Evolutionary conservation across 2,888 invertebrate genomes (phyloP).

Genomic region (Leptogaster cylindrica): DNA sequence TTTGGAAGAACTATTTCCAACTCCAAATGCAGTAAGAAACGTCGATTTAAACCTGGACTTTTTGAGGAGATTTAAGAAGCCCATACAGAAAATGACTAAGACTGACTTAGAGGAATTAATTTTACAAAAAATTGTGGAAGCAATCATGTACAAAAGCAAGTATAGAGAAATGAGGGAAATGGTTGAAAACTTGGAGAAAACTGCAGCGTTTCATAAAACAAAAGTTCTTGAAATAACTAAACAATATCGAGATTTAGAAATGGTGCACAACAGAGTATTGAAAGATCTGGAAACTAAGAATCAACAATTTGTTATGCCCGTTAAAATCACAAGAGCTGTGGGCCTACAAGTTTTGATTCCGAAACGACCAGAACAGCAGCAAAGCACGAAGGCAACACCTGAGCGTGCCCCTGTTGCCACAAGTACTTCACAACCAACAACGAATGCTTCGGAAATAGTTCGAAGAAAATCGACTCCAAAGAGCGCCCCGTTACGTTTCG

Average conservation of each 20-base stretch:
- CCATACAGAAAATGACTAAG: constrained; percentile 66
- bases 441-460: constrained; percentile 53
- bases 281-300: constrained; percentile 69
- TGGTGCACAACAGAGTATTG: constrained; percentile 75
- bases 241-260: constrained; percentile 78
- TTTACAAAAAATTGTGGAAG: constrained; percentile 77
- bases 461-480: constrained; percentile 15
- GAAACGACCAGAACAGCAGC: constrained; percentile 31
- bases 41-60: constrained; percentile 54
- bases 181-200: constrained; percentile 69
- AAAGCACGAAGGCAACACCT: not conserved
- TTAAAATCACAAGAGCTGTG: constrained; percentile 84
- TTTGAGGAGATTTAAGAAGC: constrained; percentile 57
- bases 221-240: constrained; percentile 72
- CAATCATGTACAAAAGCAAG: constrained; percentile 73
- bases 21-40: constrained; percentile 51
- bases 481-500: constrained; percentile 62
- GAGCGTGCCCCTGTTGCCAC: constrained; percentile 45
- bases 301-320: constrained; percentile 69
- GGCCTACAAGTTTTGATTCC: constrained; percentile 75
- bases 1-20: constrained; percentile 52
- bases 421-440: not conserved
- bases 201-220: constrained; percentile 70
- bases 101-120: constrained; percentile 77
- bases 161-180: constrained; percentile 73